Evolutionary conservation across 2,888 invertebrate species (phyloP).

Genomic region (Ophion ellenae): DNA sequence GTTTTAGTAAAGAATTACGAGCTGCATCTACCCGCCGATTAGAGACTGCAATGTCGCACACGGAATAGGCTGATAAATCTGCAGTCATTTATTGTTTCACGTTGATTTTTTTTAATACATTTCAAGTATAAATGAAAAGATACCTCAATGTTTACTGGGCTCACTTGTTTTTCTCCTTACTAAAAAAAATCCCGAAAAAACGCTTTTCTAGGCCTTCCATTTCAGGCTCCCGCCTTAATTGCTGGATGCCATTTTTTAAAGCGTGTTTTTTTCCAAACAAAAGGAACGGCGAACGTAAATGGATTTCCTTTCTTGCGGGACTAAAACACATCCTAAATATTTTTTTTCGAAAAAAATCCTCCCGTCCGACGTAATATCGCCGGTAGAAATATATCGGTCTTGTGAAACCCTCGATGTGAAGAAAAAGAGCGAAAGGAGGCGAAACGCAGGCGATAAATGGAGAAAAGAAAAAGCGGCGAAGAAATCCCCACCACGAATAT

Average conservation of each 20-base stretch:
- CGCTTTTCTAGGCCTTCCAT: too few species aligned
- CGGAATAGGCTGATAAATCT: too few species aligned
- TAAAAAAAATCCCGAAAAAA: too few species aligned
- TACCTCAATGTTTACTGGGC: too few species aligned
- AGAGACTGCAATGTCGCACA: too few species aligned
- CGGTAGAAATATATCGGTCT: neutral
- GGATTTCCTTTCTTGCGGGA: neutral
- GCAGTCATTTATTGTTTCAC: too few species aligned
- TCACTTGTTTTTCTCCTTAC: too few species aligned
- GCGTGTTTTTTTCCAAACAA: neutral
- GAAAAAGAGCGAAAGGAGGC: conserved; percentile 28
- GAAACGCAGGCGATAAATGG: neutral
- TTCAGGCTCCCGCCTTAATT: neutral
- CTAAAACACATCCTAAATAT: neutral
- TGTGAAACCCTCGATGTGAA: conserved; percentile 33
- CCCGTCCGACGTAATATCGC: neutral
- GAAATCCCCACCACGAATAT: conserved; percentile 7
- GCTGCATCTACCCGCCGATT: too few species aligned
- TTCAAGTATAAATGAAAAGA: too few species aligned
- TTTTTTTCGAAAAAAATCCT: neutral
- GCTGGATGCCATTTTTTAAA: neutral
- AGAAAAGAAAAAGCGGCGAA: neutral
- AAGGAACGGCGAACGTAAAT: neutral
- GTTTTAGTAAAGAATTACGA: too few species aligned
- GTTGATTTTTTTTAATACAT: too few species aligned